A percentile compares a stretch with the other conserved stretches of the same genome.
phyloP scores from a whole-genome alignment of 30 jellyfish, hydroid and myxozoan species.

The Mastigias papua region DNA sequence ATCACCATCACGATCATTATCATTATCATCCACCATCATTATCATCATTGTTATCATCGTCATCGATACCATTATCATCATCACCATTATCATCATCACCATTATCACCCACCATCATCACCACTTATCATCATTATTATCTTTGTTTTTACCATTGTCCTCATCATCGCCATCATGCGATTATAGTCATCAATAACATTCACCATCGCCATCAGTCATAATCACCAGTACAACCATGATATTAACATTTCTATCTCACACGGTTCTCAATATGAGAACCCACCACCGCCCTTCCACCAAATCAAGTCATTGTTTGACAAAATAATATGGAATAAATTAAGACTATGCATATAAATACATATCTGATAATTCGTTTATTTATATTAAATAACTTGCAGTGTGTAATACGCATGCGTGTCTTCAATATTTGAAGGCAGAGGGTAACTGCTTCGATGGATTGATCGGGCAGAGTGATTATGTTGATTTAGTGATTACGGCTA shows the following conservation, averaged over 20 bases:
- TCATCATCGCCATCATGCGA: neutral
- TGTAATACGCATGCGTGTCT: constrained; percentile 77
- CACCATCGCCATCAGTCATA: no score
- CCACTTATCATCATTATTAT: neutral
- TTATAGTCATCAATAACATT: neutral
- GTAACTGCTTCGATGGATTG: constrained; percentile 69
- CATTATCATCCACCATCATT: no score
- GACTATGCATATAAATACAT: constrained; percentile 66
- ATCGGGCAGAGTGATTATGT: constrained; percentile 58
- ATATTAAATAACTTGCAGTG: constrained; percentile 74
- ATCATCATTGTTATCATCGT: neutral
- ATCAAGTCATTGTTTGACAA: constrained; percentile 53
- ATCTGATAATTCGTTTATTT: constrained; percentile 53
- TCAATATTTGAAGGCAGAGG: constrained; percentile 77
- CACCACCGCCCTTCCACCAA: no score
- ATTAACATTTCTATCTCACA: no score
- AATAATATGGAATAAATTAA: constrained; percentile 67
- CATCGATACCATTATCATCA: neutral
- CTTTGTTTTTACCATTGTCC: neutral
- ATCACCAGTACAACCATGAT: no score
- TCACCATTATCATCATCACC: neutral
- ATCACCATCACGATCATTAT: neutral
- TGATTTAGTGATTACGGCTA: neutral
- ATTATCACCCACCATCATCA: neutral
- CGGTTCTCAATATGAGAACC: no score